phyloP scores from a whole-genome alignment of 2,888 invertebrate genomes.

The Drosophila merina region DNA sequence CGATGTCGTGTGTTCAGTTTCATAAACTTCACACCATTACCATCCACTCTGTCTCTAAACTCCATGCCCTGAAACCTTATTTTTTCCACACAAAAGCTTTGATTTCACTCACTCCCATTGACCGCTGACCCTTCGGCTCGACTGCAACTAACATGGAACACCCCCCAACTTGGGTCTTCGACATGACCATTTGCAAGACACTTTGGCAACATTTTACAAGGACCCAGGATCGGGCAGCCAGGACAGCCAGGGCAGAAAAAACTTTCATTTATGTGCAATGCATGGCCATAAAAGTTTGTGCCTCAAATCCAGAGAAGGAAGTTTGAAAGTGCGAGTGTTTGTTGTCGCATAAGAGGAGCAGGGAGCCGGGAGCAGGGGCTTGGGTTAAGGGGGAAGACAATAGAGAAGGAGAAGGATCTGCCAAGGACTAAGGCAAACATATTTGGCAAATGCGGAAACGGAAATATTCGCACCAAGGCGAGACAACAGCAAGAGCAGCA shows the following conservation, averaged over 20 bases:
- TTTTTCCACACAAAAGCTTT: conserved; percentile 36
- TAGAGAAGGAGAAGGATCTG: conserved; percentile 5
- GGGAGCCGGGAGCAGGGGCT: background rate
- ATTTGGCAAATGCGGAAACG: conserved; percentile 78
- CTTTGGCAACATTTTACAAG: conserved; percentile 52
- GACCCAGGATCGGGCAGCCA: conserved; percentile 33
- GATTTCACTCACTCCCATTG: conserved; percentile 35
- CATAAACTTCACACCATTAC: conserved; percentile 5
- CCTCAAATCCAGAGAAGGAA: conserved; percentile 48
- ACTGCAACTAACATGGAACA: conserved; percentile 13
- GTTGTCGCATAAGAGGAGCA: conserved; percentile 38
- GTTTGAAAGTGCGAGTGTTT: conserved; percentile 76
- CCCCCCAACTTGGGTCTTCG: conserved; percentile 25
- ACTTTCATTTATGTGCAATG: conserved; percentile 77
- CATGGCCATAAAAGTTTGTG: conserved; percentile 75
- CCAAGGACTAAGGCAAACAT: conserved; percentile 58
- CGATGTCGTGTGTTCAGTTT: conserved; percentile 10
- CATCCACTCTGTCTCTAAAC: background rate
- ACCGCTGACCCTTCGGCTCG: conserved; percentile 19
- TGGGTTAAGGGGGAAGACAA: background rate
- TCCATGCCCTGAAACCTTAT: conserved; percentile 3
- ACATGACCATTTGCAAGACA: conserved; percentile 52
- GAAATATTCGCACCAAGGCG: conserved; percentile 78
- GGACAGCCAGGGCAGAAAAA: conserved; percentile 54
- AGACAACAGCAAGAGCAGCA: conserved; percentile 59